Conservation (phyloP, 2,888 invertebrate species). For the Eurytoma adleriae region DNA sequence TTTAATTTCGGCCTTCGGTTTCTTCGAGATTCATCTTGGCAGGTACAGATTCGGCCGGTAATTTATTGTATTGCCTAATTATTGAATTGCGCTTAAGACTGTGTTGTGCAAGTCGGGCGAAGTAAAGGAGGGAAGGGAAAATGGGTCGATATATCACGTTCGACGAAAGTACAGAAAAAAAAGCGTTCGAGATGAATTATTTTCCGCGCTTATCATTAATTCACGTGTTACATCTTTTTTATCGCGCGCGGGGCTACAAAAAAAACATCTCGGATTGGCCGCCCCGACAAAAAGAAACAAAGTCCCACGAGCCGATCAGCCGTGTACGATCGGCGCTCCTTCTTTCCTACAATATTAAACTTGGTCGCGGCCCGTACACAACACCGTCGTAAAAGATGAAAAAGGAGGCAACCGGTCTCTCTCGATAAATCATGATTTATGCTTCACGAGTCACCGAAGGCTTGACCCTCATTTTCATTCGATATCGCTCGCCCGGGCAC, state of each 20-base stretch:
- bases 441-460: constrained; percentile 47
- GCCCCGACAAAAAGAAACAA: constrained; percentile 42
- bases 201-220: constrained; percentile 43
- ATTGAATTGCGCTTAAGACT: too few relatives aligned
- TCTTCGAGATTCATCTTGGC: too few relatives aligned
- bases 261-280: constrained; percentile 31
- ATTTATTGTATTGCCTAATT: too few relatives aligned
- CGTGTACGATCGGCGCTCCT: constrained; percentile 17
- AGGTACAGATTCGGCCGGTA: too few relatives aligned
- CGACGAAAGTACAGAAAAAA: too few relatives aligned
- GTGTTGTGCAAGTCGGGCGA: too few relatives aligned
- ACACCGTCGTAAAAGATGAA: constrained; percentile 44
- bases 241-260: constrained; percentile 12
- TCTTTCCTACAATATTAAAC: constrained; percentile 47
- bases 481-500: constrained; percentile 34
- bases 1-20: too few relatives aligned
- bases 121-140: too few relatives aligned
- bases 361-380: constrained; percentile 25
- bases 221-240: constrained; percentile 34
- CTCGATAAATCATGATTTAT: constrained; percentile 58
- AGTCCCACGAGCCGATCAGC: constrained; percentile 9
- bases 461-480: constrained; percentile 54
- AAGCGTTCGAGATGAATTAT: too few relatives aligned
- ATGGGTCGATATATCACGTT: too few relatives aligned
- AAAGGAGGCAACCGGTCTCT: constrained; percentile 52